Evolutionary conservation across 2,113 vertebrate species (phyloP).

Genomic region (Poicephalus meyeri): DNA sequence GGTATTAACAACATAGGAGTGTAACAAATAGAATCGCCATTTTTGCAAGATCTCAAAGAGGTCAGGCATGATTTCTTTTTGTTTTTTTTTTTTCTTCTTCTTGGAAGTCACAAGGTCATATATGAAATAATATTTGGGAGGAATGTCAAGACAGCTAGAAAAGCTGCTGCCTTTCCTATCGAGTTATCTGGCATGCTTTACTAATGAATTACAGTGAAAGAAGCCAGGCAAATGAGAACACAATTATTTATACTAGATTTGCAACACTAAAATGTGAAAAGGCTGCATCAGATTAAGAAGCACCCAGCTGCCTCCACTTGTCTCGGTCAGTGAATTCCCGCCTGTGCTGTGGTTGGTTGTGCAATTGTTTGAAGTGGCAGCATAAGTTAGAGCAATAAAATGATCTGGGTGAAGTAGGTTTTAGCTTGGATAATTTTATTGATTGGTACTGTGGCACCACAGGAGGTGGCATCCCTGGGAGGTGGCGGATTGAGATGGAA

Average conservation of each 20-base stretch:
- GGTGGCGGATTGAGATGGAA: not conserved
- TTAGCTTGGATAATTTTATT: not conserved
- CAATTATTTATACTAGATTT: slow-evolving; percentile 15
- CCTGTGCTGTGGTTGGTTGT: not conserved
- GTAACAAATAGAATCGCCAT: not conserved
- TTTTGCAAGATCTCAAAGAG: slow-evolving; percentile 1
- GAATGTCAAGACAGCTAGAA: not conserved
- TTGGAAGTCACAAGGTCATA: not conserved
- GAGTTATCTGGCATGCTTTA: not conserved
- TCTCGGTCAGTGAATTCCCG: not conserved
- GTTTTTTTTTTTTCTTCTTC: not conserved
- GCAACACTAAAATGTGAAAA: not conserved
- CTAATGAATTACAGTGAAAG: slow-evolving; percentile 4
- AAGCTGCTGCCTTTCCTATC: not conserved
- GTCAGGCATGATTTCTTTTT: not conserved
- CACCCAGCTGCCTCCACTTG: not conserved
- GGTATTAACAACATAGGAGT: not conserved
- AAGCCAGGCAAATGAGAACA: not conserved
- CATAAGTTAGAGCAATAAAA: not conserved
- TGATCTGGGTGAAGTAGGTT: not conserved
- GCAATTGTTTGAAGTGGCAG: not conserved
- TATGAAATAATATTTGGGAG: not conserved
- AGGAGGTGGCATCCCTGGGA: not conserved
- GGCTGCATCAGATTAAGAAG: not conserved
- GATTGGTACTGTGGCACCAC: not conserved